These are phyloP conservation scores for Sinonovacula constricta DNA, from an alignment of 1,140 invertebrate species.

Conservation along the genomic window DNA sequence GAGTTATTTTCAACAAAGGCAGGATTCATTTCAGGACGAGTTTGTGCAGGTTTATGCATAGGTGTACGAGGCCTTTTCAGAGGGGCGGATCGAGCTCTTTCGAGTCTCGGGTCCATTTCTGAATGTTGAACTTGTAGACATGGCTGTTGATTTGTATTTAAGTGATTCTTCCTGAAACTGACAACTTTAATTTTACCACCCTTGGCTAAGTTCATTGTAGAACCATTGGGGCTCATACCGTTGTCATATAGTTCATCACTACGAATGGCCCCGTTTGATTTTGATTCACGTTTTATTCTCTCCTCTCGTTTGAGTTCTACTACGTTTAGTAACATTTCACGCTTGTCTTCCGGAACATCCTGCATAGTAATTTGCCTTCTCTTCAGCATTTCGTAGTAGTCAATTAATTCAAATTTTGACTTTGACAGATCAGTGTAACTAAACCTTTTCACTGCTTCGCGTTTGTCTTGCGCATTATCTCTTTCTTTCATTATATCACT, in stretches of 20 bases:
- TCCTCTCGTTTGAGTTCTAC: slow-evolving; percentile 39
- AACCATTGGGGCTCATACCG: slow-evolving; percentile 32
- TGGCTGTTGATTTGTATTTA: slow-evolving; percentile 12
- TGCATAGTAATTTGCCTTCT: slow-evolving; percentile 45
- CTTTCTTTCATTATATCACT: slow-evolving; percentile 50
- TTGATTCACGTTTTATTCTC: slow-evolving; percentile 34
- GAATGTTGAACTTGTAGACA: not conserved
- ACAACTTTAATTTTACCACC: slow-evolving; percentile 42
- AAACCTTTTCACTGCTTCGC: slow-evolving; percentile 14
- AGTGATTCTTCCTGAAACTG: slow-evolving; percentile 44
- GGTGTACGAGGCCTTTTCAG: not conserved
- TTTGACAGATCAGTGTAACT: slow-evolving; percentile 39
- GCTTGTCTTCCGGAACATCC: slow-evolving; percentile 41
- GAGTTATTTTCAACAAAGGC: slow-evolving; percentile 28
- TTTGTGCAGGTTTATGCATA: slow-evolving; percentile 9
- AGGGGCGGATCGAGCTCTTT: slow-evolving; percentile 31
- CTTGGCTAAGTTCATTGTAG: not conserved
- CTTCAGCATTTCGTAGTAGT: slow-evolving; percentile 63
- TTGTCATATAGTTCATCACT: slow-evolving; percentile 52
- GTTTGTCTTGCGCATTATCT: slow-evolving; percentile 31
- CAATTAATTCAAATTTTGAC: slow-evolving; percentile 61
- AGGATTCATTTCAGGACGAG: slow-evolving; percentile 33
- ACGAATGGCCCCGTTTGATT: slow-evolving; percentile 31
- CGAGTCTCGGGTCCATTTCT: slow-evolving; percentile 16
- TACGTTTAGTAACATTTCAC: slow-evolving; percentile 37